These are phyloP conservation scores for Meloidogyne hapla DNA, from an alignment of 1,140 invertebrate genomes.

Conservation along the genomic window DNA sequence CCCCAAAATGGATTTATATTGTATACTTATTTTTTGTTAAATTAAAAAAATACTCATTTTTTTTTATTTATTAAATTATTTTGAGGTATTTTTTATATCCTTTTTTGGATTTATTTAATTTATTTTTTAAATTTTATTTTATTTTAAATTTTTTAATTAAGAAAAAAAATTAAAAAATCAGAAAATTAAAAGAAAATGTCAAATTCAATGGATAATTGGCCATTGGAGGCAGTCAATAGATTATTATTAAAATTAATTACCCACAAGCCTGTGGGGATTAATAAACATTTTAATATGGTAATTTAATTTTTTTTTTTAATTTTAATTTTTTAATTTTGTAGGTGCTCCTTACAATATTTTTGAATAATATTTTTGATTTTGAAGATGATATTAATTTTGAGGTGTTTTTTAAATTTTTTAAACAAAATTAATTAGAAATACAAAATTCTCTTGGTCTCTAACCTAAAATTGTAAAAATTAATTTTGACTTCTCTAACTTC, in stretches of 20 bases:
- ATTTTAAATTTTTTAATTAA: neutral
- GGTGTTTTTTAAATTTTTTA: neutral
- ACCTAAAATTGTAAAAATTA: too few species aligned
- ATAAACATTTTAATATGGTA: constrained; percentile 22
- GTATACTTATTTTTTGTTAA: too few species aligned
- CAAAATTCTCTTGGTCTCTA: too few species aligned
- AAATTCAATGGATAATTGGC: constrained; percentile 5
- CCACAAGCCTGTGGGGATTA: constrained; percentile 25
- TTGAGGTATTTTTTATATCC: too few species aligned
- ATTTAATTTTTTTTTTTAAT: neutral
- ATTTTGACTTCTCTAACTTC: too few species aligned
- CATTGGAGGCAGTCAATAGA: neutral
- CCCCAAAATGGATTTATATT: too few species aligned
- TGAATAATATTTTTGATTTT: constrained; percentile 27
- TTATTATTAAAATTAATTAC: constrained; percentile 18
- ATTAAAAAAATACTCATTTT: too few species aligned
- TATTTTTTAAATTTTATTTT: constrained; percentile 8
- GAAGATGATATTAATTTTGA: constrained; percentile 29
- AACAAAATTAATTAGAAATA: too few species aligned
- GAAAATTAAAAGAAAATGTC: constrained; percentile 6
- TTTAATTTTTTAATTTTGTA: neutral
- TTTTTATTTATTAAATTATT: too few species aligned
- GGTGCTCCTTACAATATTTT: constrained; percentile 7
- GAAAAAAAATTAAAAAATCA: too few species aligned
- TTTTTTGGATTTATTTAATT: too few species aligned